Conservation (phyloP, 2,888 invertebrate genomes). For the Plutella xylostella region DNA sequence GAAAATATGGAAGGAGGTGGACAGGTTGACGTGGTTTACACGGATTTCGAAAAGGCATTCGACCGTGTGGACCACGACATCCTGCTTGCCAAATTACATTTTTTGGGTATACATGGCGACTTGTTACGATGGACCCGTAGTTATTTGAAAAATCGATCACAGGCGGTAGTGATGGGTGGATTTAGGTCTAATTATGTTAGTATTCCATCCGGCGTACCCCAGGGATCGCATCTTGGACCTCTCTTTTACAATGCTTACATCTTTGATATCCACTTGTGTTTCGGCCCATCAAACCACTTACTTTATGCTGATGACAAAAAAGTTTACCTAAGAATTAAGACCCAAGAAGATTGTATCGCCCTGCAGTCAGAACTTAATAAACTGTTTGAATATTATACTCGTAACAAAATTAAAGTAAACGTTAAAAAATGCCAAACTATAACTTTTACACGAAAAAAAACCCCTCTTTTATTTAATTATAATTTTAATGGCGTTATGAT, state of each 20-base stretch:
- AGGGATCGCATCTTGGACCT: neutral
- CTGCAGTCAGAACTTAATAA: neutral
- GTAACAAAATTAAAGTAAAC: neutral
- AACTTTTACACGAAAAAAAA: neutral
- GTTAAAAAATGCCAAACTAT: neutral
- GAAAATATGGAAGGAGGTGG: neutral
- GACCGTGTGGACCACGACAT: neutral
- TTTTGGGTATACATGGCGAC: neutral
- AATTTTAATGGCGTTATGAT: neutral
- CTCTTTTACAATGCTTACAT: neutral
- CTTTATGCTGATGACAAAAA: neutral
- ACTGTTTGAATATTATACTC: neutral
- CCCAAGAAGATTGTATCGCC: neutral
- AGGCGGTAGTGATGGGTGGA: neutral
- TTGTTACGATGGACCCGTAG: neutral
- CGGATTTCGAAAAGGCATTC: neutral
- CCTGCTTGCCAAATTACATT: neutral
- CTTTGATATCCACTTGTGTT: neutral
- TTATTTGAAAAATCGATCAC: neutral
- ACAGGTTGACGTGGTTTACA: neutral
- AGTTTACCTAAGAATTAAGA: too few relatives aligned
- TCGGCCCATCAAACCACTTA: neutral
- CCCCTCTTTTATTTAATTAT: neutral
- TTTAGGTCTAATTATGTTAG: neutral
- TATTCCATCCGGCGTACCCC: neutral